These are phyloP conservation scores for Drosophila hamatofila DNA, from an alignment of 2,888 invertebrate species.

Conservation along the genomic window DNA sequence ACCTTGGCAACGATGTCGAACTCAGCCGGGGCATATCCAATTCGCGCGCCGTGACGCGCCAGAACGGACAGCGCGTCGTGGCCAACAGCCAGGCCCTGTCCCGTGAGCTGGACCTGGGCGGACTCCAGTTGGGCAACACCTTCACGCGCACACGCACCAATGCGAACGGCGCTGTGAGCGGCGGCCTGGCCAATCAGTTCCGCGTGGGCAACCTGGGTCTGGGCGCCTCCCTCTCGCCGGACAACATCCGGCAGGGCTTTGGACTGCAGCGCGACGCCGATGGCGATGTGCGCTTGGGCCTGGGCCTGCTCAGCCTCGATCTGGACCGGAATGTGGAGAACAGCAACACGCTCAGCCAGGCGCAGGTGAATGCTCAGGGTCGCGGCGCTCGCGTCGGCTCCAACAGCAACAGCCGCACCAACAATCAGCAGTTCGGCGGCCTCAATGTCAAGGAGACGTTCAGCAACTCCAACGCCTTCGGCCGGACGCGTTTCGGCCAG, in stretches of 20 bases:
- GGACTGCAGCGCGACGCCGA: conserved; percentile 77
- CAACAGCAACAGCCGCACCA: conserved; percentile 69
- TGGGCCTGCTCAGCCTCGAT: conserved; percentile 81
- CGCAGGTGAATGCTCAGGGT: conserved; percentile 79
- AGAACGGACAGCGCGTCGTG: conserved; percentile 75
- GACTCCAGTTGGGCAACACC: conserved; percentile 81
- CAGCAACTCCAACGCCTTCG: conserved; percentile 78
- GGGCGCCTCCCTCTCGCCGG: conserved; percentile 80
- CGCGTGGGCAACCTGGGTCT: conserved; percentile 80
- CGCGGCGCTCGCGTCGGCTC: conserved; percentile 68
- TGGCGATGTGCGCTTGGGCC: conserved; percentile 76
- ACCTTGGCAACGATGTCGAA: conserved; percentile 70
- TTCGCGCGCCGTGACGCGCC: conserved; percentile 77
- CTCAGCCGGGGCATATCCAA: conserved; percentile 70
- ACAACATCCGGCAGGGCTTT: conserved; percentile 77
- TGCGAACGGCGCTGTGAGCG: conserved; percentile 75
- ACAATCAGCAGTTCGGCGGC: conserved; percentile 70
- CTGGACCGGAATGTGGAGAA: conserved; percentile 66
- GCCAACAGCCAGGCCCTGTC: conserved; percentile 75
- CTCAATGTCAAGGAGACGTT: conserved; percentile 72
- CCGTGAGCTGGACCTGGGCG: conserved; percentile 77
- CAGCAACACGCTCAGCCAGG: conserved; percentile 55
- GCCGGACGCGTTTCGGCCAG: conserved; percentile 71
- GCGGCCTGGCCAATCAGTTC: conserved; percentile 74
- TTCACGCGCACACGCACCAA: conserved; percentile 74